Conservation (phyloP, 2,888 invertebrate genomes). For the Phasia obesa region DNA sequence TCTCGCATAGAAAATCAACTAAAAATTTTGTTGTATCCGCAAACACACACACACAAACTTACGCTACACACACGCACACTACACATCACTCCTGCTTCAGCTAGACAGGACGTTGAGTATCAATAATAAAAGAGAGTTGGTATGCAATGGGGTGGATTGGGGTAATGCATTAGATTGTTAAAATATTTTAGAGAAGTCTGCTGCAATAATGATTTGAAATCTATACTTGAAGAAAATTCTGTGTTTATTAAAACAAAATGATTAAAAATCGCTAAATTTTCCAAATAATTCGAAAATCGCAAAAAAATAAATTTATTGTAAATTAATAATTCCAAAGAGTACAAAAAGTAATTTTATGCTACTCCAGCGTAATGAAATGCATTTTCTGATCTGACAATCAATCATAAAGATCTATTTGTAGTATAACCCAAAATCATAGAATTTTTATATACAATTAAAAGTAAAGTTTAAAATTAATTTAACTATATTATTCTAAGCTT, state of each 20-base stretch:
- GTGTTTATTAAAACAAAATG: neutral
- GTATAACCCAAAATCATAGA: too few relatives aligned
- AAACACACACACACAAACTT: neutral
- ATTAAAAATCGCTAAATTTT: too few relatives aligned
- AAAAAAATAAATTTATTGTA: too few relatives aligned
- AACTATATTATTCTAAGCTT: too few relatives aligned
- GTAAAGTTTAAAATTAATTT: too few relatives aligned
- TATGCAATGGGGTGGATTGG: neutral
- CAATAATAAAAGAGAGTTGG: constrained; percentile 49
- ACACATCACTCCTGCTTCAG: neutral
- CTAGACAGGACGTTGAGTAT: constrained; percentile 48
- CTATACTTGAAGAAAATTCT: constrained; percentile 30
- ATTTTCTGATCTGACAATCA: too few relatives aligned
- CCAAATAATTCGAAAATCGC: too few relatives aligned
- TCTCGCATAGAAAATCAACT: constrained; percentile 42
- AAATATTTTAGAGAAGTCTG: constrained; percentile 41
- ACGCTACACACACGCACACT: neutral
- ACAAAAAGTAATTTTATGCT: too few relatives aligned
- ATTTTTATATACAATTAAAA: too few relatives aligned
- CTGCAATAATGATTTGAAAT: constrained; percentile 26
- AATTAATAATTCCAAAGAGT: too few relatives aligned
- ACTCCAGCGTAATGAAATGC: too few relatives aligned
- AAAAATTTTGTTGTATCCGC: neutral
- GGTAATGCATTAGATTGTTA: constrained; percentile 47
- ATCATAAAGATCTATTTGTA: too few relatives aligned